Base-by-base conservation (phyloP, 2,888 invertebrate genomes). In the Notocelia uddmanniana region DNA sequence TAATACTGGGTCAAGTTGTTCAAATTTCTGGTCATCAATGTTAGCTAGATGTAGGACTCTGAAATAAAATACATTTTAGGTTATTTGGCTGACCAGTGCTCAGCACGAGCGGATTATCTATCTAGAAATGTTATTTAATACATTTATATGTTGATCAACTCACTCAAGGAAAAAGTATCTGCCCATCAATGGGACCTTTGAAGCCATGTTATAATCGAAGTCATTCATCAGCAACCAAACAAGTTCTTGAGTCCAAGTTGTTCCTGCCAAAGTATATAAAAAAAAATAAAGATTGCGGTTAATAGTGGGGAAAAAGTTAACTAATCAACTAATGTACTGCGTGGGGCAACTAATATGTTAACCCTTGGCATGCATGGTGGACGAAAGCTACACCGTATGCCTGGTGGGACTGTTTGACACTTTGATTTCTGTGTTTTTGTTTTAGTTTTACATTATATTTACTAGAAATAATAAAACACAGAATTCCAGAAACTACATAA, bases 81-180 rank as follows among this genome's bases (percentile, higher is more conserved):
- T 37, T 37, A 37, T 37, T 37, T 37, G 13, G 13, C 37, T 37
- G 37, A 19, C 18, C 10, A 9, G 15, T 23, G 13, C 8, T 19
- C 11, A 3, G 8, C 21, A 11, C 2, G 6, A 15, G 2, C 0
- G 13, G 15, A 26, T 55, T 3, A 0, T n/a, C n/a, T 9, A 55
- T 54, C 21, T 6, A 26, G 6, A 31, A 31, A 26, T 15, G 19
- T 2, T 21, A 2, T 37, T 41, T 41, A 0, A 21, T 15, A 13
- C 8, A 6, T 26, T n/a, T 18, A 31, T 15, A 45, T 45, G 45
- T n/a, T n/a, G n/a, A n/a, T 13, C 5, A 52, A 69, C 71, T 71
- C 0, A 71, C 71, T 66, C 96, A 0, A 96, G 89, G 82, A 96
- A 96, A 11, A 96, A 96, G 85, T 95, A 96, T 79, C 96, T 86